Percentiles rank a stretch among this genome's conserved stretches.
These are phyloP conservation scores for Allygus modestus DNA, from an alignment of 2,888 invertebrate genomes.

Conservation along the genomic window DNA sequence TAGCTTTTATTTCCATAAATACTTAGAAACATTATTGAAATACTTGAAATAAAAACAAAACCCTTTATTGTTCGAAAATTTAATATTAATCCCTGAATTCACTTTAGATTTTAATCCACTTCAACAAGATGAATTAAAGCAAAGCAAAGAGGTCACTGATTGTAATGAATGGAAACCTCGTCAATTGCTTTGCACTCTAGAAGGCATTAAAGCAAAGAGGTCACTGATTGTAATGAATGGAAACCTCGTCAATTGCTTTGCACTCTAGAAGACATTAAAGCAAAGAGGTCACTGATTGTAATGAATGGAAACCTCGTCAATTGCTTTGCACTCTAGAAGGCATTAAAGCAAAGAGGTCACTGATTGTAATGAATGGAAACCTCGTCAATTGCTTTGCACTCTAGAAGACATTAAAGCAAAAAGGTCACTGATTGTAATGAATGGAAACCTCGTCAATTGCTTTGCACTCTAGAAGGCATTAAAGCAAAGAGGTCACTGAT, in stretches of 20 bases:
- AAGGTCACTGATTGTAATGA: background rate
- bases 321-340: constrained; percentile 21
- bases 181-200: constrained; percentile 20
- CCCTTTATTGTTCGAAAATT: too few species aligned
- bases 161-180: constrained; percentile 8
- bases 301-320: constrained; percentile 17
- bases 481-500: background rate
- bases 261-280: too few species aligned
- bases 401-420: too few species aligned
- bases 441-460: constrained; percentile 17
- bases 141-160: background rate
- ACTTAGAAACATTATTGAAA: too few species aligned
- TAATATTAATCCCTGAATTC: too few species aligned
- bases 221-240: constrained; percentile 5
- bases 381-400: constrained; percentile 18
- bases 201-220: background rate
- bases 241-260: constrained; percentile 13
- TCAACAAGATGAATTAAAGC: background rate
- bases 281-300: background rate
- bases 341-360: background rate
- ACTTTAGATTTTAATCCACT: too few species aligned
- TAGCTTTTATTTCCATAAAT: too few species aligned
- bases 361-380: constrained; percentile 7
- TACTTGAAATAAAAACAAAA: too few species aligned
- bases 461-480: too few species aligned